Conservation (phyloP, 2,888 invertebrate genomes). For the Drosophila percnosoma region DNA sequence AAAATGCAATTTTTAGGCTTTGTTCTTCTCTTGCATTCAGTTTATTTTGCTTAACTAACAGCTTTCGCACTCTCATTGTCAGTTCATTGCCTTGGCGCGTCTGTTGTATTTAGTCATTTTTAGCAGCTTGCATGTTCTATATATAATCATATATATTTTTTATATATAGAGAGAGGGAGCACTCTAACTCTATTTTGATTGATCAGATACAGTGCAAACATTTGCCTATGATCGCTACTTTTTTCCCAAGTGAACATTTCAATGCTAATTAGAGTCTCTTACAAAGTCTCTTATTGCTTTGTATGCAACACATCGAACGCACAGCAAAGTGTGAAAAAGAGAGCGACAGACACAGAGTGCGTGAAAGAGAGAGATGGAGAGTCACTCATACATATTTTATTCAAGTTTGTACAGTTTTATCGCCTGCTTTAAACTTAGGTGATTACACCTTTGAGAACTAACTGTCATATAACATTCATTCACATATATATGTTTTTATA, state of each 20-base stretch:
- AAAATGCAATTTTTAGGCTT: slow-evolving; percentile 8
- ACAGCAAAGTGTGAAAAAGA: slow-evolving; percentile 1
- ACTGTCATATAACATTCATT: slow-evolving; percentile 4
- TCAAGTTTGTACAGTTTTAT: slow-evolving; percentile 46
- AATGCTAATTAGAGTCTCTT: slow-evolving; percentile 54
- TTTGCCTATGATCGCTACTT: slow-evolving; percentile 28
- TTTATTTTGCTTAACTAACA: slow-evolving; percentile 33
- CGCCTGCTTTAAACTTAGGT: slow-evolving; percentile 37
- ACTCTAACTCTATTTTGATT: slow-evolving; percentile 18
- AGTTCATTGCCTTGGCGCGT: slow-evolving; percentile 46
- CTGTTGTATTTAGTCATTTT: slow-evolving; percentile 42
- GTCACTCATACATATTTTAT: slow-evolving; percentile 49
- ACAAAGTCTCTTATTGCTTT: slow-evolving; percentile 17
- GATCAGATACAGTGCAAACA: slow-evolving; percentile 42
- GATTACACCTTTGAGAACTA: slow-evolving; percentile 31
- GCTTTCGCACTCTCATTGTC: slow-evolving; percentile 37
- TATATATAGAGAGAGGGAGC: neutral
- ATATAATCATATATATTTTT: neutral
- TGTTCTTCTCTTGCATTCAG: slow-evolving; percentile 30
- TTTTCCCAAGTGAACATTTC: slow-evolving; percentile 56
- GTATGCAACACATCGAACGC: neutral
- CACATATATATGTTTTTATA: neutral
- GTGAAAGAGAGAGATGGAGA: neutral
- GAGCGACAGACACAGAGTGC: neutral
- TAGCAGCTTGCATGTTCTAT: slow-evolving; percentile 8